Percentiles rank a stretch among this genome's conserved stretches.
Evolutionary conservation across 2,888 invertebrate species (phyloP).

Genomic region (Nebria salina): DNA sequence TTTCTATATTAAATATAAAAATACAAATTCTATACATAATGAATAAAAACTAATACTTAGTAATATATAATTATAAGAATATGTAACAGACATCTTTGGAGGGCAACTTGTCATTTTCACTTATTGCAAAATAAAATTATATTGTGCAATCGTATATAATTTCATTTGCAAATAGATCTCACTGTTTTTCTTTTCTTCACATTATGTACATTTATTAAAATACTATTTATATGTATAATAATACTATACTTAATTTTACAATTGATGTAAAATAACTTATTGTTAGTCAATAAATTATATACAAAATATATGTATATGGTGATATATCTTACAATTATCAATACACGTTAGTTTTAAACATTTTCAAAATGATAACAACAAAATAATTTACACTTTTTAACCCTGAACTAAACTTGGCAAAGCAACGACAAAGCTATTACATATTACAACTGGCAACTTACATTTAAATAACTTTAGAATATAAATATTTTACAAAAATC

Average conservation of each 20-base stretch:
- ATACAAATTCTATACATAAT: conserved; percentile 26
- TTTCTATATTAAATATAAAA: conserved; percentile 35
- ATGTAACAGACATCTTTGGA: conserved; percentile 43
- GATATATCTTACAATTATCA: conserved; percentile 21
- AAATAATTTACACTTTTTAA: conserved; percentile 19
- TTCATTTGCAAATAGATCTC: conserved; percentile 35
- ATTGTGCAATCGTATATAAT: conserved; percentile 23
- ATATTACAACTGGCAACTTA: conserved; percentile 7
- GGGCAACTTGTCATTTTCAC: conserved; percentile 21
- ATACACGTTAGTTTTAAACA: conserved; percentile 14
- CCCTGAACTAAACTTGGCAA: conserved; percentile 39
- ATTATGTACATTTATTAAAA: conserved; percentile 31
- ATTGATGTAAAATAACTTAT: conserved; percentile 44
- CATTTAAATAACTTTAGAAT: not conserved
- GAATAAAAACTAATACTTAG: conserved; percentile 27
- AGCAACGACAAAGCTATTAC: conserved; percentile 19
- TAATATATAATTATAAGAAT: conserved; percentile 30
- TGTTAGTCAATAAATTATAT: conserved; percentile 45
- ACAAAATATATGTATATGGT: conserved; percentile 26
- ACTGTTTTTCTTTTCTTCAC: conserved; percentile 26
- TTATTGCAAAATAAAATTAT: conserved; percentile 40
- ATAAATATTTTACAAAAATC: not conserved
- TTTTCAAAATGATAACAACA: not conserved
- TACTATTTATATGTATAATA: conserved; percentile 32
- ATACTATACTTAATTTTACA: conserved; percentile 15